Base-by-base conservation (phyloP, 1,140 invertebrate species). In the Delia radicum region DNA sequence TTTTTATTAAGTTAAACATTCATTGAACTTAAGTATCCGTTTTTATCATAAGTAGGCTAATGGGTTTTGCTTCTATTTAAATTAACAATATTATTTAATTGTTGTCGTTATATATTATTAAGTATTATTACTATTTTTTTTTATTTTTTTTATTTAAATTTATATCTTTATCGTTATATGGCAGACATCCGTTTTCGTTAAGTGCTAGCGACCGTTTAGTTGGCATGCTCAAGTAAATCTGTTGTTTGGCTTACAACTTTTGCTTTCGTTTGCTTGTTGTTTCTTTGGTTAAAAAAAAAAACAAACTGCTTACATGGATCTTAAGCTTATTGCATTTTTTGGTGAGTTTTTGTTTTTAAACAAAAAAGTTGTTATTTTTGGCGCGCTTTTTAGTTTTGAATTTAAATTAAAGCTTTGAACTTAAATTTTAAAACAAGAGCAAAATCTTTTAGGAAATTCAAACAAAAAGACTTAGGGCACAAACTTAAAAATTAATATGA, bases 141-240 rank as follows among this genome's bases (percentile, higher is more conserved):
- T 63, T 63, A 12, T 27, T 29, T 15, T 63, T 63, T 63, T 31
- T 63, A 13, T 31, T 71, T 29, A 71, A 46, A 26, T 31, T 71
- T 29, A 71, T 27, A 26, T 69, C 74, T 42, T 55, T 26, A 48
- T 33, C 63, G 26, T 69, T 48, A n/a, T 71, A n/a, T 37, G n/a
- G n/a, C n/a, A 8, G 18, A 29, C 29, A 28, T 65, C 27, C 29
- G 63, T 55, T 55, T 24, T 55, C n/a, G 48, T 55, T 55, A 18
- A 10, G 7, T 55, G 18, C n/a, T 21, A 21, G 8, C 13, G 21
- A 55, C 80, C 78, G 80, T 71, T 79, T 55, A 62, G 78, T 75
- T 79, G 69, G 80, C 77, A 78, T 77, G 80, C 79, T 76, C 71
- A 76, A 74, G 26, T 67, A 63, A 31, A 55, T 74, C 75, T 76